These are phyloP conservation scores for Lepidurus packardi DNA, from an alignment of 1,140 invertebrate genomes.

Conservation along the genomic window DNA sequence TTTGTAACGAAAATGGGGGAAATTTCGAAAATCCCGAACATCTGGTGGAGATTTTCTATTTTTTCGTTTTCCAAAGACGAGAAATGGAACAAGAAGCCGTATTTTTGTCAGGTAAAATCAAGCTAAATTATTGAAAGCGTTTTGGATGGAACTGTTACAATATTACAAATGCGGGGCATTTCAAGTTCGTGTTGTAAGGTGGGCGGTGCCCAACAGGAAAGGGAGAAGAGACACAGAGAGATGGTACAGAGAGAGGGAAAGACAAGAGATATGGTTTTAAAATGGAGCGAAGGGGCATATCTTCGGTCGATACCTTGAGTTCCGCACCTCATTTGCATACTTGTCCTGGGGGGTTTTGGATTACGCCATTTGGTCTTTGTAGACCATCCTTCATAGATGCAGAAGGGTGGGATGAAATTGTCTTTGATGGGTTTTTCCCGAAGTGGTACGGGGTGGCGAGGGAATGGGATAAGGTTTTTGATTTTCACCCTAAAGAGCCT, in stretches of 20 bases:
- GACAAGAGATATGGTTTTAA: slow-evolving; percentile 4
- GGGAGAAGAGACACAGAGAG: neutral
- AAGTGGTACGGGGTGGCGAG: neutral
- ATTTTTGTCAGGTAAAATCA: no score
- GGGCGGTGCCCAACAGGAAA: neutral
- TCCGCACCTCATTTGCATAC: slow-evolving; percentile 18
- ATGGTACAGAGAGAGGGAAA: neutral
- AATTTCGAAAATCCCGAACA: no score
- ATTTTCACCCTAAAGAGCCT: neutral
- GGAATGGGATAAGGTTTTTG: neutral
- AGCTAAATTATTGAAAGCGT: no score
- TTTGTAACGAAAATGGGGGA: no score
- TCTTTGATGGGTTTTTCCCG: neutral
- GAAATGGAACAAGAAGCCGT: no score
- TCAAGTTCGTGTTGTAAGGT: no score
- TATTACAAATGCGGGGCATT: neutral
- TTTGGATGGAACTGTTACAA: neutral
- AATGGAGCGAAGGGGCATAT: neutral
- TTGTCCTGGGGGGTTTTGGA: neutral
- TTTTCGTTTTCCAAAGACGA: no score
- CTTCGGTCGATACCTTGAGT: slow-evolving; percentile 21
- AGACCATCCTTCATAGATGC: neutral
- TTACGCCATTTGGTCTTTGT: slow-evolving; percentile 13
- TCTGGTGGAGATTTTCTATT: no score
- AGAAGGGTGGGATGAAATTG: no score